These are phyloP conservation scores for Metridium senile DNA, from an alignment of 92 coral and sea anemone genomes.

Conservation along the genomic window DNA sequence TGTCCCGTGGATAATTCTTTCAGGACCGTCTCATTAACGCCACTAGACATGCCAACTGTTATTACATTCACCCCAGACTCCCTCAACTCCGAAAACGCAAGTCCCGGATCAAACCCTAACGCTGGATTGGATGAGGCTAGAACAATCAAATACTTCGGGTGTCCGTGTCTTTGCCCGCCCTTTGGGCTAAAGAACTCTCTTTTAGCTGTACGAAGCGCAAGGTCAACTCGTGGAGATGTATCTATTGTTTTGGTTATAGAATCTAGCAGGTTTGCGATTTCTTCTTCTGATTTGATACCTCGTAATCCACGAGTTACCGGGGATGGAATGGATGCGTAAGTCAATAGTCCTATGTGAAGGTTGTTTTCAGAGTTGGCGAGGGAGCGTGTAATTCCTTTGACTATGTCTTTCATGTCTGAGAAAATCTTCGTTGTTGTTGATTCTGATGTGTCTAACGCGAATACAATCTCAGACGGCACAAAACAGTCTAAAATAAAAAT, in stretches of 20 bases:
- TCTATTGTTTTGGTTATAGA: constrained; percentile 18
- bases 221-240: constrained; percentile 34
- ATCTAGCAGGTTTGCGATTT: constrained; percentile 20
- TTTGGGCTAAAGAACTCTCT: constrained; percentile 57
- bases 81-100: constrained; percentile 25
- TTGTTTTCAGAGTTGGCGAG: constrained; percentile 53
- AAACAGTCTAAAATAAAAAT: constrained; percentile 43
- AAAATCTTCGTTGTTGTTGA: constrained; percentile 30
- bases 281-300: constrained; percentile 35
- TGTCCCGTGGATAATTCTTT: constrained; percentile 31
- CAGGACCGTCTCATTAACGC: constrained; percentile 28
- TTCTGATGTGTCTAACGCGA: constrained; percentile 66
- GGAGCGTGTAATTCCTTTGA: constrained; percentile 19
- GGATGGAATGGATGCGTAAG: constrained; percentile 20
- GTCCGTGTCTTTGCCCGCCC: constrained; percentile 59
- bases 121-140: constrained; percentile 27
- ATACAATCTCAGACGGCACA: constrained; percentile 61
- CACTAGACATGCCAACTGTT: constrained; percentile 38
- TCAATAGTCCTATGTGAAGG: constrained; percentile 38
- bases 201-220: constrained; percentile 45
- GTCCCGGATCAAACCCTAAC: constrained; percentile 16
- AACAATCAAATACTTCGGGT: constrained; percentile 47
- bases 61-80: constrained; percentile 45
- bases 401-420: constrained; percentile 36
- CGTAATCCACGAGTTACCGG: constrained; percentile 40